phyloP scores from a whole-genome alignment of 2,113 vertebrate genomes.

The Noctilio leporinus region DNA sequence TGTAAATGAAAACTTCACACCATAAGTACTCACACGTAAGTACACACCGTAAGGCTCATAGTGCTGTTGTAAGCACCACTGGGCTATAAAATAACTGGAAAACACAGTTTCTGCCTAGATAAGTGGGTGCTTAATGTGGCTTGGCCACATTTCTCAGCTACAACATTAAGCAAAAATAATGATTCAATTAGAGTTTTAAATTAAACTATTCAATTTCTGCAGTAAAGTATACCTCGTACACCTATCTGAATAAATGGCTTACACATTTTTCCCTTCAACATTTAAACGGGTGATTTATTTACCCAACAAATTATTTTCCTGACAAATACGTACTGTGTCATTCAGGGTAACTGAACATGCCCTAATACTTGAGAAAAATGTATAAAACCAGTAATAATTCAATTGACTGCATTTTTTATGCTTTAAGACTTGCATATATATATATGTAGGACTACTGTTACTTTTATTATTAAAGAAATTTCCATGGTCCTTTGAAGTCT shows the following conservation, averaged over 20 bases:
- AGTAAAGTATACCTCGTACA: neutral
- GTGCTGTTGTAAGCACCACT: neutral
- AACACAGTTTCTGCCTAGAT: neutral
- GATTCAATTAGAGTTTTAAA: neutral
- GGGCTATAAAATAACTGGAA: constrained; percentile 6
- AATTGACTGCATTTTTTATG: constrained; percentile 14
- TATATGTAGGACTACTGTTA: constrained; percentile 26
- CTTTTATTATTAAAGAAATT: constrained; percentile 35
- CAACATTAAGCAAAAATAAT: constrained; percentile 13
- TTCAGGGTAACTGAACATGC: constrained; percentile 31
- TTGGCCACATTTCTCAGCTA: neutral
- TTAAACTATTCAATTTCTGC: constrained; percentile 39
- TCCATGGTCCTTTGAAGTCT: neutral
- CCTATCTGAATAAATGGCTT: constrained; percentile 37
- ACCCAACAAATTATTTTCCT: constrained; percentile 9
- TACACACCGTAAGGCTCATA: too few species aligned
- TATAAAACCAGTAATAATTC: neutral
- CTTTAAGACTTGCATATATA: constrained; percentile 26
- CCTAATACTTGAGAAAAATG: constrained; percentile 26
- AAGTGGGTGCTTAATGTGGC: constrained; percentile 34
- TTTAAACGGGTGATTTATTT: constrained; percentile 41
- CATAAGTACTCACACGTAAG: neutral
- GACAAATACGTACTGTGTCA: neutral
- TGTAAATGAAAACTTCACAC: neutral
- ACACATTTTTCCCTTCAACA: neutral